Percentiles rank a stretch among this genome's conserved stretches.
phyloP scores from a whole-genome alignment of 1,140 invertebrate genomes.

The Hyposmocoma kahamanoa region DNA sequence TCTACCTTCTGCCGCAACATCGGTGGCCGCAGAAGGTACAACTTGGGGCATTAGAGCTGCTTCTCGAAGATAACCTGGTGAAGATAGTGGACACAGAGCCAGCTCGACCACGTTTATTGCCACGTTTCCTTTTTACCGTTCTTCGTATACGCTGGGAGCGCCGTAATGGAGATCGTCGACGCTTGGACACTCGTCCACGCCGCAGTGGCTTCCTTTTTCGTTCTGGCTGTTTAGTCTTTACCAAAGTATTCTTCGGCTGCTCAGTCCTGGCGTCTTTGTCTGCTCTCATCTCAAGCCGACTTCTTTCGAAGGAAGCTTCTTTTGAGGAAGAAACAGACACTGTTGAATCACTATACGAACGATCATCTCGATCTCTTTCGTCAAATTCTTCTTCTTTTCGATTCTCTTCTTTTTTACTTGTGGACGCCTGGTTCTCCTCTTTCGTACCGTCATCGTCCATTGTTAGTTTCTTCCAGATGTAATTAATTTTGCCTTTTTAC shows the following conservation, averaged over 20 bases:
- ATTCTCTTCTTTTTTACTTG: slow-evolving; percentile 35
- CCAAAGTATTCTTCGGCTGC: slow-evolving; percentile 6
- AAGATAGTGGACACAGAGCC: slow-evolving; percentile 37
- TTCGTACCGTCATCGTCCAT: slow-evolving; percentile 35
- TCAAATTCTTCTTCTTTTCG: slow-evolving; percentile 13
- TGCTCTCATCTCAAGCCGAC: slow-evolving; percentile 20
- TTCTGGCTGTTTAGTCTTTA: slow-evolving; percentile 8
- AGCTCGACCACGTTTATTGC: slow-evolving; percentile 15
- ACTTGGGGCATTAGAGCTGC: slow-evolving; percentile 13
- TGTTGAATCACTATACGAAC: slow-evolving; percentile 24
- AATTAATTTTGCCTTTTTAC: slow-evolving; percentile 28
- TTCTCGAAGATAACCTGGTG: slow-evolving; percentile 23
- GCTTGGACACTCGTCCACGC: slow-evolving; percentile 27
- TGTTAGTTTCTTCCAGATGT: slow-evolving; percentile 27
- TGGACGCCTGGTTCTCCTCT: slow-evolving; percentile 25
- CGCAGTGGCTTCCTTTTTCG: slow-evolving; percentile 15
- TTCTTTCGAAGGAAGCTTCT: too few species aligned
- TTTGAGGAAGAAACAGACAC: too few species aligned
- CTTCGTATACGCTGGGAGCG: slow-evolving; percentile 16
- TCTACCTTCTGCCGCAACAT: slow-evolving; percentile 46
- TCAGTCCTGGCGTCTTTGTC: slow-evolving; percentile 11
- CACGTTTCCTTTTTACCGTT: slow-evolving; percentile 9
- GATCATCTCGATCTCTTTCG: not conserved
- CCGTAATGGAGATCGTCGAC: slow-evolving; percentile 12
- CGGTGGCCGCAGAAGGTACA: slow-evolving; percentile 42